phyloP scores from a whole-genome alignment of 2,113 vertebrate genomes.

The Microcebus ravelobensis region DNA sequence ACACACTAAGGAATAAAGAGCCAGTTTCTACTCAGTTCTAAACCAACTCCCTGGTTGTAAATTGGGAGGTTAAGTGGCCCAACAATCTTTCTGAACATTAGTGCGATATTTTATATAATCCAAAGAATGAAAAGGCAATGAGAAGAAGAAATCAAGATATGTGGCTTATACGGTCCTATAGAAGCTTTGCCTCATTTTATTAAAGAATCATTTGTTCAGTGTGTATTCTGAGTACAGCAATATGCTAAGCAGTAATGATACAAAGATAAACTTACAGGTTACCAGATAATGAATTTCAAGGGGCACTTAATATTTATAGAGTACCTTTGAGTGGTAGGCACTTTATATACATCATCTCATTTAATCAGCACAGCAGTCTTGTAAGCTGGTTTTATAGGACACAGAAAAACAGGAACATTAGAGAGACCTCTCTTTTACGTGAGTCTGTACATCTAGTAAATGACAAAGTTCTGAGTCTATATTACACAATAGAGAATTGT shows the following conservation, averaged over 20 bases:
- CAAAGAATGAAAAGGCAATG: background rate
- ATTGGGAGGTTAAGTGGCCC: background rate
- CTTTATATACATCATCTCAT: background rate
- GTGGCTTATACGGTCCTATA: background rate
- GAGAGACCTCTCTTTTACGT: background rate
- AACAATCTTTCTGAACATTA: conserved; percentile 10
- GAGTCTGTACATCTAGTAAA: background rate
- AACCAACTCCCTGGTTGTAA: background rate
- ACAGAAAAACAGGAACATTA: background rate
- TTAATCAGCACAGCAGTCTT: background rate
- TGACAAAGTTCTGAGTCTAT: background rate
- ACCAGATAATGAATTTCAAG: background rate
- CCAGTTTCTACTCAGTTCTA: background rate
- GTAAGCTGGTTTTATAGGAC: background rate
- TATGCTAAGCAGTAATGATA: background rate
- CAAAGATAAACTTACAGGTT: background rate
- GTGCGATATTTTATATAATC: background rate
- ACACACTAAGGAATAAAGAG: background rate
- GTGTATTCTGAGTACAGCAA: background rate
- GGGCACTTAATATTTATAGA: background rate
- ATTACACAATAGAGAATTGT: background rate
- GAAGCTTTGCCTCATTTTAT: background rate
- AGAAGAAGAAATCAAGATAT: background rate
- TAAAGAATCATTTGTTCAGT: background rate
- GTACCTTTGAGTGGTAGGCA: background rate